Percentiles rank a stretch among this genome's conserved stretches.
Conservation (phyloP, 2,113 vertebrate species). For the Columba livia region DNA sequence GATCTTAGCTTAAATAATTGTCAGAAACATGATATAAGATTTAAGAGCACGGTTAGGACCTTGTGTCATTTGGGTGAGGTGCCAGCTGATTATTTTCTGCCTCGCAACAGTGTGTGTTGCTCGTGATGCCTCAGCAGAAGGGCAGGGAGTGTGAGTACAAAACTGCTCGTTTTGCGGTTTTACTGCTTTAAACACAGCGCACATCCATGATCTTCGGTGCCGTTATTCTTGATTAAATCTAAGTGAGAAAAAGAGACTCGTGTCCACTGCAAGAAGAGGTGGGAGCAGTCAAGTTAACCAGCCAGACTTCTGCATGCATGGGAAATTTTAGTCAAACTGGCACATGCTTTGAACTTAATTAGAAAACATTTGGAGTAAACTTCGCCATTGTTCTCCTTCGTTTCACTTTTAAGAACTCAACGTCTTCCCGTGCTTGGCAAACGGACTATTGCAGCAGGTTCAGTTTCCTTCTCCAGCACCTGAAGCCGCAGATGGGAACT, state of each 20-base stretch:
- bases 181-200: background rate
- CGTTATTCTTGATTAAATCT: background rate
- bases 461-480: background rate
- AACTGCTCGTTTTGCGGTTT: background rate
- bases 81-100: background rate
- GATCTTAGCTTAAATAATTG: background rate
- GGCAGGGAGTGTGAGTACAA: background rate
- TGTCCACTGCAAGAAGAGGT: background rate
- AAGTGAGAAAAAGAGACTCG: background rate
- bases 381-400: background rate
- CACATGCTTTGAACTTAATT: background rate
- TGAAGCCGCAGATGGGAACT: background rate
- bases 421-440: background rate
- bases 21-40: background rate
- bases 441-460: background rate
- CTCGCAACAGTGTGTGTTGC: background rate
- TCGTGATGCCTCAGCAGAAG: background rate
- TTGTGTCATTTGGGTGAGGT: background rate
- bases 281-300: background rate
- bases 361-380: background rate
- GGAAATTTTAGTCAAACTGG: background rate
- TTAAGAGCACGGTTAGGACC: background rate
- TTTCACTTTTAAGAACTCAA: background rate
- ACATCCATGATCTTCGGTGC: background rate
- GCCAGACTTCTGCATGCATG: background rate